These are phyloP conservation scores for Proisotoma minuta DNA, from an alignment of 2,888 invertebrate species.

Conservation along the genomic window DNA sequence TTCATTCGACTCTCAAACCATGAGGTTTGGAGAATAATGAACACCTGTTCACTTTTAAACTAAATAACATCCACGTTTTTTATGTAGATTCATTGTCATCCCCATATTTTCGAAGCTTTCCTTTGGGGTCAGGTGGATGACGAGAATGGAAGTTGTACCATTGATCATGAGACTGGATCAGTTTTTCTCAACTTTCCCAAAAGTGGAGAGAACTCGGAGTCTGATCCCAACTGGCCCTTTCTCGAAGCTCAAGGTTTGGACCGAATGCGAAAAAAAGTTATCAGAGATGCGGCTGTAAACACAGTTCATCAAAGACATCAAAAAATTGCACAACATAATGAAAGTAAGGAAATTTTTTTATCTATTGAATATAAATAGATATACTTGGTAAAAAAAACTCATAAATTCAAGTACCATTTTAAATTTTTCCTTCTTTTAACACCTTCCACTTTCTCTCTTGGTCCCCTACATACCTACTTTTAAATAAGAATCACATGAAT, in stretches of 20 bases:
- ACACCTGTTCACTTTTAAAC: too few species aligned
- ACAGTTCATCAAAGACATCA: slow-evolving; percentile 52
- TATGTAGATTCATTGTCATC: slow-evolving; percentile 62
- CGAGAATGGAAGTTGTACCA: slow-evolving; percentile 61
- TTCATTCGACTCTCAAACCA: too few species aligned
- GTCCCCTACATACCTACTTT: too few species aligned
- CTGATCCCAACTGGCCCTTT: slow-evolving; percentile 22
- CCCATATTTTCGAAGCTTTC: slow-evolving; percentile 71
- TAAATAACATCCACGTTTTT: too few species aligned
- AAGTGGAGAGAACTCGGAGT: slow-evolving; percentile 36
- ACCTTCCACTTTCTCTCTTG: too few species aligned
- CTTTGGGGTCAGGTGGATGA: slow-evolving; percentile 61
- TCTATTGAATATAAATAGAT: too few species aligned
- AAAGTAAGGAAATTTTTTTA: too few species aligned
- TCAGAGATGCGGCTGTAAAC: slow-evolving; percentile 59
- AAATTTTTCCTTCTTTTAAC: too few species aligned
- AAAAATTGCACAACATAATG: background rate
- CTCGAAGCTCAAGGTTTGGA: slow-evolving; percentile 31
- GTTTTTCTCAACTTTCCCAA: slow-evolving; percentile 67
- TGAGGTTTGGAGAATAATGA: too few species aligned
- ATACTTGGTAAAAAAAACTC: too few species aligned
- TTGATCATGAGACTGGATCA: slow-evolving; percentile 56
- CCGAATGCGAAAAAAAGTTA: slow-evolving; percentile 34
- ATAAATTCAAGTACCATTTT: too few species aligned
- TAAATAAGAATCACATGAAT: too few species aligned